Evolutionary conservation across 2,888 invertebrate species (phyloP).

Genomic region (Azorinus chamasolen): DNA sequence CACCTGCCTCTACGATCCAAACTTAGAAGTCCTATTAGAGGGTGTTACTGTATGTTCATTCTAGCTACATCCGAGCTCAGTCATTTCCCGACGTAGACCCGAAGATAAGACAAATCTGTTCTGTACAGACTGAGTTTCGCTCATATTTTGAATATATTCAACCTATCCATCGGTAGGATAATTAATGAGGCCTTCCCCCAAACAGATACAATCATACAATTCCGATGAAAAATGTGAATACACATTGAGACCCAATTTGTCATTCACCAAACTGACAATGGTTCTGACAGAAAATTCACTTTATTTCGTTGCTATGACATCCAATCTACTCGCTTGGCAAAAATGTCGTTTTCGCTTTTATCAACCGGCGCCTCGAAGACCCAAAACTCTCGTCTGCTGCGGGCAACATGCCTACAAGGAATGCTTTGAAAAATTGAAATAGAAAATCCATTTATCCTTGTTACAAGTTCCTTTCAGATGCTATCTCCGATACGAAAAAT

Average conservation of each 20-base stretch:
- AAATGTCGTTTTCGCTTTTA: constrained; percentile 62
- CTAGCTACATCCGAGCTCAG: too few species aligned
- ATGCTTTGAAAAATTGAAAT: constrained; percentile 48
- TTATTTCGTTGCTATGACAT: constrained; percentile 62
- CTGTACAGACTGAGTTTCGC: neutral
- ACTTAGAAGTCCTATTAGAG: too few species aligned
- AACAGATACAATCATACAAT: constrained; percentile 43
- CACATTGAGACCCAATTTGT: constrained; percentile 51
- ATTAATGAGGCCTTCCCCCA: constrained; percentile 34
- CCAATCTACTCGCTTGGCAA: constrained; percentile 53
- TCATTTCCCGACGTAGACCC: too few species aligned
- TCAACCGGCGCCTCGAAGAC: constrained; percentile 60
- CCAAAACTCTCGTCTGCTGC: constrained; percentile 42
- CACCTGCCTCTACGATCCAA: too few species aligned
- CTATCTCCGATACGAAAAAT: neutral
- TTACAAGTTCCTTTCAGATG: constrained; percentile 38
- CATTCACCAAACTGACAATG: constrained; percentile 48
- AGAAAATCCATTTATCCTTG: constrained; percentile 58
- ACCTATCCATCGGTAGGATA: constrained; percentile 22
- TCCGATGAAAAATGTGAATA: constrained; percentile 33
- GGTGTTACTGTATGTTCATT: too few species aligned
- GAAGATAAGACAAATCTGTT: neutral
- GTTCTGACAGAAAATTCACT: constrained; percentile 61
- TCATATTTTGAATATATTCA: constrained; percentile 23
- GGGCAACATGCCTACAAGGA: constrained; percentile 38